Evolutionary conservation across 2,888 invertebrate genomes (phyloP).

Genomic region (Trissolcus brochymenae): DNA sequence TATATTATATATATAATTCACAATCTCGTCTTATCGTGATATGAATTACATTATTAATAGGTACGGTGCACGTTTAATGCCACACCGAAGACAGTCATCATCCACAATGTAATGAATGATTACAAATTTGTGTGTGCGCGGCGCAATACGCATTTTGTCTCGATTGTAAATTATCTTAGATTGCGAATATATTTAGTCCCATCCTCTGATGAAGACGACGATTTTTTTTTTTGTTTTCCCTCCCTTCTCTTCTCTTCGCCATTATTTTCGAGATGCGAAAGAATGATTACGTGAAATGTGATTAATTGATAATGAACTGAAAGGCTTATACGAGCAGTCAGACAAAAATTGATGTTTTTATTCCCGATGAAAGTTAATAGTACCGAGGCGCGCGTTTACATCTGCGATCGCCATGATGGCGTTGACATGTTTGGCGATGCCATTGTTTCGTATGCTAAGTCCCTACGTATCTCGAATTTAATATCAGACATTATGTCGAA

Average conservation of each 20-base stretch:
- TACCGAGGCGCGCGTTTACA: conserved; percentile 22
- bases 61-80: conserved; percentile 30
- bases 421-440: conserved; percentile 41
- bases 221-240: conserved; percentile 8
- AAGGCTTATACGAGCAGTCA: neutral
- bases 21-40: conserved; percentile 41
- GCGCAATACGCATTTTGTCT: conserved; percentile 25
- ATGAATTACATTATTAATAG: conserved; percentile 45
- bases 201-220: conserved; percentile 6
- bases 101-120: conserved; percentile 24
- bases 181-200: conserved; percentile 14
- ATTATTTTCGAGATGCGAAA: neutral
- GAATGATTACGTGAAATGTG: conserved; percentile 11
- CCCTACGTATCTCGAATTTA: conserved; percentile 34
- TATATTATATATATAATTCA: conserved; percentile 45
- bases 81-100: conserved; percentile 33
- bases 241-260: neutral
- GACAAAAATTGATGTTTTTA: conserved; percentile 13
- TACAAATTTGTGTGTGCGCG: conserved; percentile 26
- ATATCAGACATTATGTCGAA: conserved; percentile 46
- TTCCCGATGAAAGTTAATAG: conserved; percentile 17
- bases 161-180: conserved; percentile 21
- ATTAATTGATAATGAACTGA: conserved; percentile 14
- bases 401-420: conserved; percentile 29
- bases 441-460: conserved; percentile 51